Conservation (phyloP, 2,888 invertebrate genomes). For the Hydrotaea cyrtoneurina region DNA sequence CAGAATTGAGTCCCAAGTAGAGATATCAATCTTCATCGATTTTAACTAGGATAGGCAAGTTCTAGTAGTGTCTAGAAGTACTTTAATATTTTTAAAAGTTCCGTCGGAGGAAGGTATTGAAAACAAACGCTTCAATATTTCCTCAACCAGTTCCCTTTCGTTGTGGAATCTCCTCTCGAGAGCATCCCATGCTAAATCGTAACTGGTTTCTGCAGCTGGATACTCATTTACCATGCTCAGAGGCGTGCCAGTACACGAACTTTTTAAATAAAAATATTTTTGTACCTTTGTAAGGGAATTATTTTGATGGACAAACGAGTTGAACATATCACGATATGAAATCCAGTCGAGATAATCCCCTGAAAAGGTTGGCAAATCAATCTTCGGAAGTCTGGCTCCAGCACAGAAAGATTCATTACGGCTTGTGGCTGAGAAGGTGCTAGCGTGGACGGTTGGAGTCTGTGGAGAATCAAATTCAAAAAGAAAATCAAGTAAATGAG, state of each 20-base stretch:
- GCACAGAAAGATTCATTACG: constrained; percentile 44
- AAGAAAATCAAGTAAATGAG: constrained; percentile 42
- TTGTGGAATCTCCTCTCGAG: constrained; percentile 45
- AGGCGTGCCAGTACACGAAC: constrained; percentile 49
- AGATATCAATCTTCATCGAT: constrained; percentile 38
- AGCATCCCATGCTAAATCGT: constrained; percentile 39
- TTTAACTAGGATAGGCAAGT: constrained; percentile 47
- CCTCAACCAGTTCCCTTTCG: constrained; percentile 42
- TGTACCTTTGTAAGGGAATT: constrained; percentile 42
- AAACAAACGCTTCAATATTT: constrained; percentile 46
- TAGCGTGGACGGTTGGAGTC: constrained; percentile 37
- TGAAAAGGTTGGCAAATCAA: constrained; percentile 51
- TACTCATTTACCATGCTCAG: constrained; percentile 44
- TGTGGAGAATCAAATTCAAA: constrained; percentile 41
- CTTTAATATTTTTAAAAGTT: constrained; percentile 42
- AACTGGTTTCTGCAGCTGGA: constrained; percentile 49
- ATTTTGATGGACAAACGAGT: constrained; percentile 52
- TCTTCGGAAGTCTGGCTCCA: constrained; percentile 49
- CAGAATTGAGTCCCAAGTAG: constrained; percentile 45
- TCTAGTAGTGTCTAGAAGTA: constrained; percentile 36
- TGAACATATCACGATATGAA: constrained; percentile 54
- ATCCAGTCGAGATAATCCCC: constrained; percentile 59
- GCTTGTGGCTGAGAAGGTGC: constrained; percentile 41
- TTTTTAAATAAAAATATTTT: constrained; percentile 57
- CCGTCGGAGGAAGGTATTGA: constrained; percentile 36